These are phyloP conservation scores for Drosophila maculinotata DNA, from an alignment of 2,888 invertebrate species.

Conservation along the genomic window DNA sequence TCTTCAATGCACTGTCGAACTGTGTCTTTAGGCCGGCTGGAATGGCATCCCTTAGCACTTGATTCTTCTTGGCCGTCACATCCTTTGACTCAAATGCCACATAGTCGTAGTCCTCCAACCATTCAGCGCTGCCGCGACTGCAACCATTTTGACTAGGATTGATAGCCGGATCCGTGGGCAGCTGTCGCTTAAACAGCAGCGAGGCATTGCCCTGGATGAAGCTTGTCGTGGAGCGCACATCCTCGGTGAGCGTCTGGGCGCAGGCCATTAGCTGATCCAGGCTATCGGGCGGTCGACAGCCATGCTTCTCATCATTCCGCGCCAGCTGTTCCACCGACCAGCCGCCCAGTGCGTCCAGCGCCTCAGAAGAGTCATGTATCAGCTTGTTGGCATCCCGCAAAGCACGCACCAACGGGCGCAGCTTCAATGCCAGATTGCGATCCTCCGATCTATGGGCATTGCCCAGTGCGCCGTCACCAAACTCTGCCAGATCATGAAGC, in stretches of 20 bases:
- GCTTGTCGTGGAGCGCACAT: slow-evolving; percentile 94
- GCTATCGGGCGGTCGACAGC: slow-evolving; percentile 89
- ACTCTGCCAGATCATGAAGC: slow-evolving; percentile 94
- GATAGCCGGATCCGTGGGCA: slow-evolving; percentile 31
- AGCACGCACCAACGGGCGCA: slow-evolving; percentile 92
- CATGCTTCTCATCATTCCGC: slow-evolving; percentile 85
- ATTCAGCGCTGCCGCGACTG: slow-evolving; percentile 85
- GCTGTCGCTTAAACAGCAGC: slow-evolving; percentile 89
- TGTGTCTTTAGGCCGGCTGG: slow-evolving; percentile 90
- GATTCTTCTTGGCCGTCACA: slow-evolving; percentile 89
- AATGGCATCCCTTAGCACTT: slow-evolving; percentile 90
- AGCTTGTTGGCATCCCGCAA: slow-evolving; percentile 92
- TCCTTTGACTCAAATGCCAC: slow-evolving; percentile 93
- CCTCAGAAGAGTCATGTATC: slow-evolving; percentile 91
- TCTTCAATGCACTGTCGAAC: slow-evolving; percentile 91
- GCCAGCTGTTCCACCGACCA: slow-evolving; percentile 91
- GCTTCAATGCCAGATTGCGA: slow-evolving; percentile 90
- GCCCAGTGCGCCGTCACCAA: slow-evolving; percentile 94
- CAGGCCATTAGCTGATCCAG: slow-evolving; percentile 95
- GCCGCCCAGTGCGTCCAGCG: slow-evolving; percentile 90
- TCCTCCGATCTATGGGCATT: slow-evolving; percentile 94
- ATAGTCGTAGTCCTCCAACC: slow-evolving; percentile 96
- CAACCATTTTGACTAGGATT: slow-evolving; percentile 37
- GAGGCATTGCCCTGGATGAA: slow-evolving; percentile 95
- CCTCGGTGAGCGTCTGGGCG: slow-evolving; percentile 94